Evolutionary conservation across 2,113 vertebrate species (phyloP).

Genomic region (Barnardius zonarius): DNA sequence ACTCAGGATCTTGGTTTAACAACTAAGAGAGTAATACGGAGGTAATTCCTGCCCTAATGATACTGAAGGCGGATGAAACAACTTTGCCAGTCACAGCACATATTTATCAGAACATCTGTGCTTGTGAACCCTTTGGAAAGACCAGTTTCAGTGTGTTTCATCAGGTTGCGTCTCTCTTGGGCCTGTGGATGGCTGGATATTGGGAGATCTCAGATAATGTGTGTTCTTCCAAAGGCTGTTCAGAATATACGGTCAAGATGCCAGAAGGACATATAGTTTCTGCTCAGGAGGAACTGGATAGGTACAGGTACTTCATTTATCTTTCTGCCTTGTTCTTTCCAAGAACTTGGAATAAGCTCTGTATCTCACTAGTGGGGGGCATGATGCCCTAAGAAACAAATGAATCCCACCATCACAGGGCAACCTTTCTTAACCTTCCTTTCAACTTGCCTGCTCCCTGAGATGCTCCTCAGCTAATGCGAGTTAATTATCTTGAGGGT

Average conservation of each 20-base stretch:
- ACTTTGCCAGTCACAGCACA: background rate
- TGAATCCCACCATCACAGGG: background rate
- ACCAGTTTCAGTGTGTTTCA: background rate
- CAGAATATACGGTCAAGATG: background rate
- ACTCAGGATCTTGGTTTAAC: background rate
- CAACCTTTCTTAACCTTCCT: background rate
- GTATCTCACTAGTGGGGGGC: background rate
- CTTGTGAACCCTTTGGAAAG: background rate
- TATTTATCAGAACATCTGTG: background rate
- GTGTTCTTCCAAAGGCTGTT: background rate
- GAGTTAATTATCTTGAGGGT: background rate
- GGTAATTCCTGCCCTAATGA: background rate
- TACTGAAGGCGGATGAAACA: constrained; percentile 3
- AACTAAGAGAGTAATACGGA: background rate
- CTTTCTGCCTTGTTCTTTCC: background rate
- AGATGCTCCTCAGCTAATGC: background rate
- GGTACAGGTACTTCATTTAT: background rate
- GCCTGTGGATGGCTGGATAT: background rate
- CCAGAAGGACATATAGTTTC: background rate
- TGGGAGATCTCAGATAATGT: background rate
- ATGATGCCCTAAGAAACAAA: background rate
- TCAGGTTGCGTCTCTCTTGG: background rate
- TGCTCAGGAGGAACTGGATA: background rate
- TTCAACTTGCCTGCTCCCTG: background rate
- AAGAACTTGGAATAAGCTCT: background rate